phyloP scores from a whole-genome alignment of 37 sponge, comb jelly and placozoan genomes.

The Oopsacas minuta region DNA sequence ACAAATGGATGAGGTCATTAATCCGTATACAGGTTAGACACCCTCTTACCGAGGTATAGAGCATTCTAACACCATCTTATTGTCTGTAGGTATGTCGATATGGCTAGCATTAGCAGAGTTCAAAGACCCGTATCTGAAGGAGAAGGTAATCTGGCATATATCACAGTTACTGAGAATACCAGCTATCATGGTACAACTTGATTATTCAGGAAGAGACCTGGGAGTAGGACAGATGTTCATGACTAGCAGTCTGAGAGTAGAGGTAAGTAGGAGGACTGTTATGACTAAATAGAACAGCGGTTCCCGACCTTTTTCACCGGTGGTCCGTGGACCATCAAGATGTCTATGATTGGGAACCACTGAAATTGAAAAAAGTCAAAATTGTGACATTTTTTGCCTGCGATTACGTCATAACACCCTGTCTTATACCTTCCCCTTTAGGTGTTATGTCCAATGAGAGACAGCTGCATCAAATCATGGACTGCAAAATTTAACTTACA shows the following conservation, averaged over 20 bases:
- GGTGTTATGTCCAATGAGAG: background rate
- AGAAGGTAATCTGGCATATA: background rate
- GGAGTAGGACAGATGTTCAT: background rate
- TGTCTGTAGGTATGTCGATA: background rate
- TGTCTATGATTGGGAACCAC: no score
- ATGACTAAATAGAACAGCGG: no score
- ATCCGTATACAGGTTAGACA: background rate
- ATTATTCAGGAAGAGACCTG: background rate
- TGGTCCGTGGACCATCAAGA: no score
- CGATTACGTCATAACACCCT: no score
- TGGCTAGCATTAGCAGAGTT: background rate
- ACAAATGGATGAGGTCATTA: background rate
- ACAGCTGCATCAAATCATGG: background rate
- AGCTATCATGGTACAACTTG: background rate
- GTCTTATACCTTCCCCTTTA: background rate
- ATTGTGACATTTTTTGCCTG: no score
- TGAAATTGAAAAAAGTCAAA: no score
- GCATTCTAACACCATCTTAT: background rate
- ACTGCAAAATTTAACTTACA: background rate
- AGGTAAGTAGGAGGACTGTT: background rate
- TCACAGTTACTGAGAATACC: slow-evolving; percentile 1
- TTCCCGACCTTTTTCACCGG: no score
- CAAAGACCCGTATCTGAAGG: background rate
- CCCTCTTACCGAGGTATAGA: background rate
- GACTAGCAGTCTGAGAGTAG: background rate